Conservation (phyloP, 2,888 invertebrate species). For the Athrips mouffetella region DNA sequence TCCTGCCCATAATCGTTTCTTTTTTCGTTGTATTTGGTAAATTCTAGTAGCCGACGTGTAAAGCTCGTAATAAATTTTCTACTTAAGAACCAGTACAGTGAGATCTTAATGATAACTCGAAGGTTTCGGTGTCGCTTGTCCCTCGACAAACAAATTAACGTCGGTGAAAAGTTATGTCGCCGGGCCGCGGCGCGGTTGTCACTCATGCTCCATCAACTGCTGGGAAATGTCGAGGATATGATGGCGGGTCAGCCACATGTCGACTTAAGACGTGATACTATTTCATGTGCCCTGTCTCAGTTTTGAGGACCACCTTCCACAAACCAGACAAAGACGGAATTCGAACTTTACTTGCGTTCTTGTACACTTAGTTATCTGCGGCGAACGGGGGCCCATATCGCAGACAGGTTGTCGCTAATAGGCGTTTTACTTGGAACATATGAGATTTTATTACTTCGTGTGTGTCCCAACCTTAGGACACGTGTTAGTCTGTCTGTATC, state of each 20-base stretch:
- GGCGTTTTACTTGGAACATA: conserved; percentile 68
- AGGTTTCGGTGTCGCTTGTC: conserved; percentile 57
- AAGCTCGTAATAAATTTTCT: conserved; percentile 60
- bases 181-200: conserved; percentile 58
- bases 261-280: conserved; percentile 64
- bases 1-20: conserved; percentile 35
- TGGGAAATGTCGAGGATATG: conserved; percentile 70
- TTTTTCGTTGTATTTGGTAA: conserved; percentile 50
- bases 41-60: conserved; percentile 67
- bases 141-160: conserved; percentile 69
- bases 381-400: conserved; percentile 60
- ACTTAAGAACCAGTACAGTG: conserved; percentile 54
- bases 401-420: conserved; percentile 76
- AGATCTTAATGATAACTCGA: conserved; percentile 62
- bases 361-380: conserved; percentile 64
- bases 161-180: conserved; percentile 69
- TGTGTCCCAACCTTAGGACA: conserved; percentile 62
- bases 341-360: conserved; percentile 50
- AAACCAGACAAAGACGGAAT: conserved; percentile 67
- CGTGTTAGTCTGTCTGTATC: conserved; percentile 57
- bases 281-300: conserved; percentile 68
- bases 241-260: conserved; percentile 74
- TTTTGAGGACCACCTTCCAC: conserved; percentile 53
- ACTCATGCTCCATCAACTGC: conserved; percentile 78
- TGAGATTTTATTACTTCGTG: conserved; percentile 65